phyloP scores from a whole-genome alignment of 2,888 invertebrate genomes.

The Caenorhabditis auriculariae region DNA sequence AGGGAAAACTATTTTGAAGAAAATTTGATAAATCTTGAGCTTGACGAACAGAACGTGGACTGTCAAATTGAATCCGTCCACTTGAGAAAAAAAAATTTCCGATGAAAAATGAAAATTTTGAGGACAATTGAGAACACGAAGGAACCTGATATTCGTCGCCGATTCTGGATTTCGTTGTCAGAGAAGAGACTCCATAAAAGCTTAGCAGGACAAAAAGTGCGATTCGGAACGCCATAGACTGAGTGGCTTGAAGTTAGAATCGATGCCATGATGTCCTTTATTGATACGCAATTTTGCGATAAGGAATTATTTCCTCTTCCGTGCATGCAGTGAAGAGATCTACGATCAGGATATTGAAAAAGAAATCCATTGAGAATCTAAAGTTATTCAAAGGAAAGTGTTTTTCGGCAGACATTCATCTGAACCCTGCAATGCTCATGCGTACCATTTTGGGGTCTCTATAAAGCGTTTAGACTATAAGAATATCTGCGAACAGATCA shows the following conservation, averaged over 20 bases:
- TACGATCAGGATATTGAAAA: no score
- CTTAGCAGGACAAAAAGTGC: neutral
- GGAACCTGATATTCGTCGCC: neutral
- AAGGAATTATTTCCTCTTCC: no score
- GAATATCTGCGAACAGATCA: no score
- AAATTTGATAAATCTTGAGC: neutral
- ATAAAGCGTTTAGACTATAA: no score
- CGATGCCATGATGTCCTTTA: neutral
- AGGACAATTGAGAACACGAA: neutral
- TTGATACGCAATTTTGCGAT: neutral
- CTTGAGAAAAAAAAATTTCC: slow-evolving; percentile 5
- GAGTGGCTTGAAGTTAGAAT: neutral
- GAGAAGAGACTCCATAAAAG: no score
- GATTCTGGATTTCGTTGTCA: neutral
- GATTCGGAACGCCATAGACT: neutral
- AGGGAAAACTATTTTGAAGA: neutral
- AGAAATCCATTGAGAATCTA: no score
- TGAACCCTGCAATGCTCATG: no score
- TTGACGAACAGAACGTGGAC: no score
- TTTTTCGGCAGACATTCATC: no score
- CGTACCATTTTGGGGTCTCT: no score
- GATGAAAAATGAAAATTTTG: slow-evolving; percentile 11
- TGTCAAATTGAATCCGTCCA: slow-evolving; percentile 17
- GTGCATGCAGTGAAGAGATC: no score
- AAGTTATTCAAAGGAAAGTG: no score